Conservation (phyloP, 2,888 invertebrate species). For the Yponomeuta plumbellus region DNA sequence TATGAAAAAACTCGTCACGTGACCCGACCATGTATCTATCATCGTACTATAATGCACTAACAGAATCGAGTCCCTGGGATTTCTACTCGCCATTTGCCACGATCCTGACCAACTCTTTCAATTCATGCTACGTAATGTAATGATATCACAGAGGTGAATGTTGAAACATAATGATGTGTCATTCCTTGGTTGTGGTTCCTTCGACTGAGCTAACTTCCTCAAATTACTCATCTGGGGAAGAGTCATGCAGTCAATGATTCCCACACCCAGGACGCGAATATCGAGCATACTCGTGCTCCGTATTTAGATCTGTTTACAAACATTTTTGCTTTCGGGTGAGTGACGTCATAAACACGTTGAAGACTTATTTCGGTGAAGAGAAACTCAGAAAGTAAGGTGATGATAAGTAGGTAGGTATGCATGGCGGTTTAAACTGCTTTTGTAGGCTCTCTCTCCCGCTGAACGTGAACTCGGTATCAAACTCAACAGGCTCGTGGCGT, state of each 20-base stretch:
- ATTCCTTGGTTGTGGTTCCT: neutral
- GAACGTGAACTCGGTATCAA: neutral
- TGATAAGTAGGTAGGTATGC: neutral
- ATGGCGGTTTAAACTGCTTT: neutral
- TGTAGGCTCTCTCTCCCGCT: neutral
- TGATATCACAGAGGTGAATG: too few relatives aligned
- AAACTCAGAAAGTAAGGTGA: neutral
- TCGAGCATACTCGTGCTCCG: neutral
- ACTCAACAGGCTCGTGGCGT: too few relatives aligned
- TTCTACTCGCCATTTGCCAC: too few relatives aligned
- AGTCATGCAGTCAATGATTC: neutral
- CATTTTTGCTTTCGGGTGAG: neutral
- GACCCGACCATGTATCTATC: too few relatives aligned
- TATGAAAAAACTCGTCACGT: too few relatives aligned
- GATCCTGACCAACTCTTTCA: too few relatives aligned
- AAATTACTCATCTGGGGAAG: neutral
- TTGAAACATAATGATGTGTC: neutral
- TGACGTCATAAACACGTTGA: neutral
- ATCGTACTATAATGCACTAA: too few relatives aligned
- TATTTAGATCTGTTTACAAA: slow-evolving; percentile 1
- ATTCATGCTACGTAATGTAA: too few relatives aligned
- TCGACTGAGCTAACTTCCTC: neutral
- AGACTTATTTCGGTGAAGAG: neutral
- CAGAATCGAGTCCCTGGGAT: too few relatives aligned
- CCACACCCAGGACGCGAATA: neutral